Percentiles rank a stretch among this genome's conserved stretches.
phyloP scores from a whole-genome alignment of 23 tunicate species.

The Diplosoma virens region DNA sequence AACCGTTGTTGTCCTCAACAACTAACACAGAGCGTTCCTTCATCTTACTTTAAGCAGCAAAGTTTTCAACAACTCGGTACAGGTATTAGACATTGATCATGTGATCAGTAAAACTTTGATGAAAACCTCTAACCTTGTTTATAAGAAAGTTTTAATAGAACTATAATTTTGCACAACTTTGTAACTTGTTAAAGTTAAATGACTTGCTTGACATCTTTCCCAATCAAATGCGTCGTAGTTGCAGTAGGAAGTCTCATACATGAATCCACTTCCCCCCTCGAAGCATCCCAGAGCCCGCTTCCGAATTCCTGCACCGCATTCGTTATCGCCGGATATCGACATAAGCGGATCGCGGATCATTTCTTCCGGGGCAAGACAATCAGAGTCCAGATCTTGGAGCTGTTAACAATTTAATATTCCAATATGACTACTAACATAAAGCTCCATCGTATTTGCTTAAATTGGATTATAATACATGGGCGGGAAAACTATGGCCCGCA shows the following conservation, averaged over 20 bases:
- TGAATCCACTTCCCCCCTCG: slow-evolving; percentile 46
- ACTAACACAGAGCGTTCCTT: no score
- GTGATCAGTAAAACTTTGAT: no score
- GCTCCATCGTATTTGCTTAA: neutral
- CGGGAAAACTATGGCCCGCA: no score
- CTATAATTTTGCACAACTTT: neutral
- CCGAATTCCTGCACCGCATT: slow-evolving; percentile 59
- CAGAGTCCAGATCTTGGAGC: neutral
- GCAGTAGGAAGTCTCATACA: slow-evolving; percentile 51
- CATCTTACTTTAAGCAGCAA: no score
- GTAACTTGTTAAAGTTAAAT: no score
- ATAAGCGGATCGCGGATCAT: no score
- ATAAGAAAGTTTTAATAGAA: neutral
- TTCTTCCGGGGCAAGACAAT: neutral
- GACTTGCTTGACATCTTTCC: slow-evolving; percentile 60
- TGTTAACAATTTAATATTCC: neutral
- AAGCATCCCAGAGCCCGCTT: slow-evolving; percentile 62
- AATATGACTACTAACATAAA: no score
- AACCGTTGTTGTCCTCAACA: no score
- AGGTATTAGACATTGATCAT: no score
- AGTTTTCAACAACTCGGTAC: no score
- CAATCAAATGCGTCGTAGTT: slow-evolving; percentile 39
- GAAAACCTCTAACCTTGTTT: no score
- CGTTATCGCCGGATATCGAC: neutral
- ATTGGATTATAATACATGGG: no score